These are phyloP conservation scores for Trialeurodes vaporariorum DNA, from an alignment of 1,140 invertebrate species.

Conservation along the genomic window DNA sequence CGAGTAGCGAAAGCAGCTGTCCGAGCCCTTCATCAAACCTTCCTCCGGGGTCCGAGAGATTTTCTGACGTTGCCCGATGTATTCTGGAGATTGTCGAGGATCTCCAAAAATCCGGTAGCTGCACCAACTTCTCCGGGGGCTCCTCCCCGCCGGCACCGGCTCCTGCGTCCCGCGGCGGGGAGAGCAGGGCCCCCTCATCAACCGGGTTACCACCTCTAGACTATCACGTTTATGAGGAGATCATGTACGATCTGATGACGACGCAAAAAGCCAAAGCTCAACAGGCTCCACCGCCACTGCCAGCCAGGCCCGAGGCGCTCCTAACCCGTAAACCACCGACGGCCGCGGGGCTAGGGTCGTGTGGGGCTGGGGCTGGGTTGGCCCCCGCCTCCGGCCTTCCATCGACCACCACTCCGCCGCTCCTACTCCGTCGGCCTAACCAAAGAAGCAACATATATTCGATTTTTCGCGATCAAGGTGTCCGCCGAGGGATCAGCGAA, in stretches of 20 bases:
- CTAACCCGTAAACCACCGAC: not conserved
- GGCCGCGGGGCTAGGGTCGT: not conserved
- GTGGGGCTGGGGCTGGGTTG: no score
- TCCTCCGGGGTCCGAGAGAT: constrained; percentile 16
- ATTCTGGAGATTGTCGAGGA: constrained; percentile 34
- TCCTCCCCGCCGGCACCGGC: not conserved
- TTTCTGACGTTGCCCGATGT: constrained; percentile 31
- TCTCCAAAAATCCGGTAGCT: constrained; percentile 21
- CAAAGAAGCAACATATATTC: constrained; percentile 18
- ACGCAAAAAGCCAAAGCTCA: constrained; percentile 7
- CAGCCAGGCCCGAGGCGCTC: constrained; percentile 12
- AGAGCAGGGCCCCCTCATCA: not conserved
- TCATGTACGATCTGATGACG: constrained; percentile 27
- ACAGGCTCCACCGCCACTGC: constrained; percentile 14
- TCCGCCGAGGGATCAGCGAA: not conserved
- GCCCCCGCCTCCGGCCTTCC: no score
- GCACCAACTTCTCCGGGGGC: not conserved
- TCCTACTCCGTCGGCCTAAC: constrained; percentile 11
- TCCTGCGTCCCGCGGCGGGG: not conserved
- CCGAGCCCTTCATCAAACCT: constrained; percentile 14
- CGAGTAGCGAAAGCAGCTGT: constrained; percentile 19
- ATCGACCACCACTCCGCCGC: not conserved
- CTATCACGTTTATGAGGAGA: constrained; percentile 34
- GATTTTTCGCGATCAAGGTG: constrained; percentile 14
- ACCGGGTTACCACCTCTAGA: constrained; percentile 18